Conservation (phyloP, 2,113 vertebrate species). For the Nibea albiflora region DNA sequence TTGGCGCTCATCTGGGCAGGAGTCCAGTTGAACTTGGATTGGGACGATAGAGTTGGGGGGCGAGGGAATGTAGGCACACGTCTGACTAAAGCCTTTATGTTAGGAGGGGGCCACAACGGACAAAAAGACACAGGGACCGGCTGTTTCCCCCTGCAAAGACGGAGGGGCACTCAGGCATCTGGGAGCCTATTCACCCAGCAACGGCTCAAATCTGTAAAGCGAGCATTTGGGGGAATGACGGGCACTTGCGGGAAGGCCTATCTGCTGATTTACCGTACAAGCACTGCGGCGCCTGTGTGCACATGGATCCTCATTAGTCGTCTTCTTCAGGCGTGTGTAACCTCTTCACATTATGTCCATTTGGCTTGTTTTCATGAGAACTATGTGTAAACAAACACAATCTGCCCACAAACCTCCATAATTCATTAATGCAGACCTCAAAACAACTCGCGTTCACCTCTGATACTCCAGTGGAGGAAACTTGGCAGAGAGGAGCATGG, state of each 20-base stretch:
- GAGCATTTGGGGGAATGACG: neutral
- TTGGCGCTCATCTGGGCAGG: conserved; percentile 65
- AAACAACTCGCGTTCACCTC: conserved; percentile 54
- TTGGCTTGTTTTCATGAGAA: conserved; percentile 36
- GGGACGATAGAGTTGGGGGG: conserved; percentile 41
- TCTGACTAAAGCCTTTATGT: conserved; percentile 72
- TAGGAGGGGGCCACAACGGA: conserved; percentile 64
- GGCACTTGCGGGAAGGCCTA: conserved; percentile 15
- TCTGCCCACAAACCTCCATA: conserved; percentile 6
- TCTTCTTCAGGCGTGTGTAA: neutral
- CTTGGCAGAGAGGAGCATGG: conserved; percentile 51
- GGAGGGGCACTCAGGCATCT: conserved; percentile 65
- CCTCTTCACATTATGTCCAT: conserved; percentile 1
- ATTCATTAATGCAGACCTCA: conserved; percentile 47
- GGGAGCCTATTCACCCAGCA: conserved; percentile 64
- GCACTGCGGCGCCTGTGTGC: neutral
- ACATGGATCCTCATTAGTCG: conserved; percentile 7
- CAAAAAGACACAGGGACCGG: conserved; percentile 75
- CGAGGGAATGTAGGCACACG: conserved; percentile 75
- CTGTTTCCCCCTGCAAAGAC: conserved; percentile 62
- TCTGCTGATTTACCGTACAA: conserved; percentile 3
- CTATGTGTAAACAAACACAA: neutral
- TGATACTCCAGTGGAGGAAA: conserved; percentile 67
- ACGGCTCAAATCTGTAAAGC: conserved; percentile 45
- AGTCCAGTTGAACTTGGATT: conserved; percentile 59